Percentiles rank a stretch among this genome's conserved stretches.
These are phyloP conservation scores for Terebella lapidaria DNA, from an alignment of 2,888 invertebrate genomes.

Conservation along the genomic window DNA sequence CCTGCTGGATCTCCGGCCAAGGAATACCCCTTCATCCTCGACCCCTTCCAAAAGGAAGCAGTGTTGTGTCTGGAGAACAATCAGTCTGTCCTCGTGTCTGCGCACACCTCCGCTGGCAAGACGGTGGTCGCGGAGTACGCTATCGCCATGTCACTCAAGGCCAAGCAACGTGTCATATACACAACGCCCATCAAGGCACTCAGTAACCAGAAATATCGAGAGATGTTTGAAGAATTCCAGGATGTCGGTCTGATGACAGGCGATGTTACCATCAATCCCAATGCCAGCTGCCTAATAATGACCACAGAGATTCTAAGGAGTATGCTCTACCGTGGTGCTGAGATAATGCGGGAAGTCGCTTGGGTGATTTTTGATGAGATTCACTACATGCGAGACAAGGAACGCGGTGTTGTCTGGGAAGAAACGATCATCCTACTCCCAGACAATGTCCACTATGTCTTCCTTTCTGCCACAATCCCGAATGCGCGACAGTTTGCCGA, in stretches of 20 bases:
- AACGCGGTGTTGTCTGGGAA: constrained; percentile 99
- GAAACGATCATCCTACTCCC: constrained; percentile 95
- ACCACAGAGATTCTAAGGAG: constrained; percentile 99
- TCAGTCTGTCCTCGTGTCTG: constrained; percentile 96
- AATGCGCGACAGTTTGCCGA: constrained; percentile 84
- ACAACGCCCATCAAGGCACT: constrained; percentile 99
- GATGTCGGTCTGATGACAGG: constrained; percentile 98
- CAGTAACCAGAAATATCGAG: constrained; percentile 98
- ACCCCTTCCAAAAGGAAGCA: constrained; percentile 97
- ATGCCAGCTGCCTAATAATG: constrained; percentile 97
- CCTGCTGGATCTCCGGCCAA: constrained; percentile 68
- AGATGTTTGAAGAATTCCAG: constrained; percentile 91
- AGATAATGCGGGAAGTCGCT: constrained; percentile 97
- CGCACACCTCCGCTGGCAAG: constrained; percentile 99
- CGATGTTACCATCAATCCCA: constrained; percentile 98
- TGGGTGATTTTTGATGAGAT: constrained; percentile 99
- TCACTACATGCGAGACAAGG: constrained; percentile 99
- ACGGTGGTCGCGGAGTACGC: constrained; percentile 97
- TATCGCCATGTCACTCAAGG: constrained; percentile 86
- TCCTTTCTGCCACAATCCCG: constrained; percentile 97
- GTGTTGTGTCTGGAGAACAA: constrained; percentile 94
- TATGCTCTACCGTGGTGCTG: constrained; percentile 97
- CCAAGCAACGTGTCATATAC: constrained; percentile 96
- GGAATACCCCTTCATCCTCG: constrained; percentile 87
- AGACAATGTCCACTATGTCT: constrained; percentile 96